Evolutionary conservation across 2,113 vertebrate species (phyloP).

Genomic region (Acinonyx jubatus): DNA sequence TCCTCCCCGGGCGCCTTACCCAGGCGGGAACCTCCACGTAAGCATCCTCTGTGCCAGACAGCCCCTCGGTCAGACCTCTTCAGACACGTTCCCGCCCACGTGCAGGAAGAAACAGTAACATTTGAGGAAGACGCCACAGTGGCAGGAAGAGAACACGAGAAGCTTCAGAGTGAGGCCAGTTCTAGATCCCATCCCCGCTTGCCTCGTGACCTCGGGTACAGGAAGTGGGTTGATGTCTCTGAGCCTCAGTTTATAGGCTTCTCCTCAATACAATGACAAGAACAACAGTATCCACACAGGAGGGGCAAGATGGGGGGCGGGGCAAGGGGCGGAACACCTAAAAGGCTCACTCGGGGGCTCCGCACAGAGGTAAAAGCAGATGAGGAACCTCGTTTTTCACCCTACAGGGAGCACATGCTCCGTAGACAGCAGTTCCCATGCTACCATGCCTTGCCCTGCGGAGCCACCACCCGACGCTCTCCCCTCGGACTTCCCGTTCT

Average conservation of each 20-base stretch:
- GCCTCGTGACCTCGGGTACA: neutral
- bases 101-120: neutral
- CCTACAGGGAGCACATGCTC: fast-evolving
- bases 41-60: fast-evolving
- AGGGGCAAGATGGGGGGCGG: neutral
- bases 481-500: neutral
- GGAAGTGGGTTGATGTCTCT: neutral
- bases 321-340: neutral
- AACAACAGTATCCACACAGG: too few species aligned
- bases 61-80: neutral
- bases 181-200: neutral
- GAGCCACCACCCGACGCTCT: neutral
- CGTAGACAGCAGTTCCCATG: fast-evolving
- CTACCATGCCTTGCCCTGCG: fast-evolving
- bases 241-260: neutral
- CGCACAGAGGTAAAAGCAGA: fast-evolving
- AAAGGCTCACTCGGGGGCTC: neutral
- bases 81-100: too few species aligned
- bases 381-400: fast-evolving
- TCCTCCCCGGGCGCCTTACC: neutral
- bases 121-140: neutral
- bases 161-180: neutral
- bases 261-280: neutral
- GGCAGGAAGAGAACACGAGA: neutral
- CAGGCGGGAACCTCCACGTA: neutral